Base-by-base conservation (phyloP, 2,888 invertebrate species). In the Rhyacophila evoluta region DNA sequence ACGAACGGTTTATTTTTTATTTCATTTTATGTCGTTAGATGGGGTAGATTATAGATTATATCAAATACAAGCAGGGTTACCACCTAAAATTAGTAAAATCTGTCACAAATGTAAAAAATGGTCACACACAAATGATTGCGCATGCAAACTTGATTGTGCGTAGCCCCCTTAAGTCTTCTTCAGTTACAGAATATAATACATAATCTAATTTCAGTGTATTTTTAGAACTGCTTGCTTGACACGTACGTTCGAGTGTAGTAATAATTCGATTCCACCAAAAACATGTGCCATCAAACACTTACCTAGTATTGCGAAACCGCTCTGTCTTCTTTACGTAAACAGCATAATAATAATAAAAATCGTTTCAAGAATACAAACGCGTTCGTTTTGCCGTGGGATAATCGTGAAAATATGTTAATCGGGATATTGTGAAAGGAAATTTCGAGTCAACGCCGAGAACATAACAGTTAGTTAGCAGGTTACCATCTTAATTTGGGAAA, bases 361-460 rank as follows among this genome's bases (percentile, higher is more conserved):
- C 55, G 55, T 55, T 55, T 55, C 19, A 6, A 19, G 19, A 12
- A 55, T 55, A 55, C 55, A 25, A 55, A 55, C 19, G 8, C 55
- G 19, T 55, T 55, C 55, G 19, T 55, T 55, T 55, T 10, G 55
- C 10, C 55, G 55, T 55, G 55, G 19, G 55, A 55, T 19, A 55
- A 55, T 55, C 55, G 55, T 55, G 19, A 55, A 55, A 55, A 25
- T 55, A 55, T 55, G 55, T 19, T 55, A 55, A 55, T 55, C 55
- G 19, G 55, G 55, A 55, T 55, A 19, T 55, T 55, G 55, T 55
- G 55, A 55, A 55, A 55, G 55, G 55, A 55, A 55, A 55, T 55
- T 33, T 33, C 29, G 4, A 8, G 55, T 55, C 19, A 55, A 55
- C 19, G 25, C 19, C 19, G 55, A 25, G 15, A 55, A 55, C 55